These are phyloP conservation scores for Pecten maximus DNA, from an alignment of 2,888 invertebrate species.

Conservation along the genomic window DNA sequence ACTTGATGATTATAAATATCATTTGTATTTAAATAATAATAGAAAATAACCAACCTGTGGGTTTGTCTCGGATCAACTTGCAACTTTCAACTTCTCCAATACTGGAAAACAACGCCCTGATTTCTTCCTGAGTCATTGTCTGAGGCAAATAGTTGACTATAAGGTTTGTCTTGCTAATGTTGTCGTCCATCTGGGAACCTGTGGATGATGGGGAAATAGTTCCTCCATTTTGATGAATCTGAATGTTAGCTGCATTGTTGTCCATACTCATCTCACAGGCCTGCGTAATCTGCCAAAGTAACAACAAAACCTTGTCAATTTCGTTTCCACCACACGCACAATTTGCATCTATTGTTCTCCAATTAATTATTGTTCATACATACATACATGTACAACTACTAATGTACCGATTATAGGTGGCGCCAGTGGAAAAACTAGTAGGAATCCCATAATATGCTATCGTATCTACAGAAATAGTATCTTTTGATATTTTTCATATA, in stretches of 20 bases:
- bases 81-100: constrained; percentile 99
- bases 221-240: constrained; percentile 74
- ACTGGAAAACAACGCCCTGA: constrained; percentile 97
- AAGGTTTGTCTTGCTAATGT: constrained; percentile 90
- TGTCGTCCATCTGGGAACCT: constrained; percentile 74
- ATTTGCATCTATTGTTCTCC: neutral
- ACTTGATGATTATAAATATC: too few relatives aligned
- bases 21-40: neutral
- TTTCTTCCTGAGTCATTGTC: constrained; percentile 99
- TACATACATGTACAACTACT: neutral
- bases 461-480: neutral
- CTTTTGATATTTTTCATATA: neutral
- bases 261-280: constrained; percentile 75
- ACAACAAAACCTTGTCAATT: neutral
- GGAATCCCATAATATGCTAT: neutral
- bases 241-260: constrained; percentile 42
- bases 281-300: constrained; percentile 73
- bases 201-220: constrained; percentile 75
- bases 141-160: constrained; percentile 99
- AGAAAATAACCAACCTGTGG: constrained; percentile 88
- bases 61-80: constrained; percentile 99
- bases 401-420: neutral
- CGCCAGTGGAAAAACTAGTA: neutral
- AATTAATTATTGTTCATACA: neutral
- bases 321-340: neutral